Conservation (phyloP, 2,113 vertebrate genomes). For the Oenanthe melanoleuca region DNA sequence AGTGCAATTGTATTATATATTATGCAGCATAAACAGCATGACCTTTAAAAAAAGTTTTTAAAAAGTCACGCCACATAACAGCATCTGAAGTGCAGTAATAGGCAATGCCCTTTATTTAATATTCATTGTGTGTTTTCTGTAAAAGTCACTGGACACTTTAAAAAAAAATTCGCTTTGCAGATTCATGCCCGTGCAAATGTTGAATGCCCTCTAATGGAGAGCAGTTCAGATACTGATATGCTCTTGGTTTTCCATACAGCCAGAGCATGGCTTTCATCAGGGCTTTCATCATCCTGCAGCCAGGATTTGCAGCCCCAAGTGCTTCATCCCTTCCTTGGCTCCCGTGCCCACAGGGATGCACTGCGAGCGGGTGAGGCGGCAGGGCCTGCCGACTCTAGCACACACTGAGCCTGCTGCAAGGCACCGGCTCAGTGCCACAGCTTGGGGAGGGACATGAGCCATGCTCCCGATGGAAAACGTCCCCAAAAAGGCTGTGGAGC, state of each 20-base stretch:
- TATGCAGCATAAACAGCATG: slow-evolving; percentile 38
- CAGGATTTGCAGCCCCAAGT: not conserved
- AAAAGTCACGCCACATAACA: not conserved
- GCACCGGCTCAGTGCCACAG: accelerated
- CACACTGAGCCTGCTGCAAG: not conserved
- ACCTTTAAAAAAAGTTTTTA: slow-evolving; percentile 55
- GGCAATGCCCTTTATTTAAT: slow-evolving; percentile 18
- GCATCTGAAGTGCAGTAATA: not conserved
- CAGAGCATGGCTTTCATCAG: not conserved
- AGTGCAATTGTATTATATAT: slow-evolving; percentile 18
- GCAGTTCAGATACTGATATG: not conserved
- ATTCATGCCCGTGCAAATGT: not conserved
- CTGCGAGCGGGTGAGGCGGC: accelerated
- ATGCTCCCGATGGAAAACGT: accelerated
- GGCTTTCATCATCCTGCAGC: not conserved
- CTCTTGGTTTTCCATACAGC: not conserved
- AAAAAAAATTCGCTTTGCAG: not conserved
- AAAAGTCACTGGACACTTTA: slow-evolving; percentile 8
- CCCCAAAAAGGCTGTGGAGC: not conserved
- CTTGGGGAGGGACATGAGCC: not conserved
- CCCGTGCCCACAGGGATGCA: accelerated
- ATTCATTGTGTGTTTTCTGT: not conserved
- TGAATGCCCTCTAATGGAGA: not conserved
- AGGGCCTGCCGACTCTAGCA: accelerated
- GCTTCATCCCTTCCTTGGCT: not conserved